Conservation (phyloP, 1,140 invertebrate genomes). For the Euschistus heros region DNA sequence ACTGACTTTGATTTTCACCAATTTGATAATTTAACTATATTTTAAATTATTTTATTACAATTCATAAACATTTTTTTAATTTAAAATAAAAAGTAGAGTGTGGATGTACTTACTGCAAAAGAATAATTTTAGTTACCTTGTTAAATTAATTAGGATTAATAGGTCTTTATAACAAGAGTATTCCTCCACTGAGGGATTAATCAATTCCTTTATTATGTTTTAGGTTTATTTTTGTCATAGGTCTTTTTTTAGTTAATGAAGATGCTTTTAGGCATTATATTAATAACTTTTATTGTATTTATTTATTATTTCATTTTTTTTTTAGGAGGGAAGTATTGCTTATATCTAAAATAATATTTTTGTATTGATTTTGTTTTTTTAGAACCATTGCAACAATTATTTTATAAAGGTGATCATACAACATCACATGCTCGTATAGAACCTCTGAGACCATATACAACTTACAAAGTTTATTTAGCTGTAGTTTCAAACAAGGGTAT, state of each 20-base stretch:
- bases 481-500: constrained; percentile 61
- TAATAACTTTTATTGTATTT: constrained; percentile 18
- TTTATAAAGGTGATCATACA: constrained; percentile 38
- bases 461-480: constrained; percentile 61
- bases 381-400: constrained; percentile 29
- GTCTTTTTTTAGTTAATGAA: background rate
- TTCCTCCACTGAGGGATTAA: too few relatives aligned
- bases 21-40: too few relatives aligned
- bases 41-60: too few relatives aligned
- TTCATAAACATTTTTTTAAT: too few relatives aligned
- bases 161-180: too few relatives aligned
- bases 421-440: constrained; percentile 36
- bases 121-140: too few relatives aligned
- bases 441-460: constrained; percentile 60
- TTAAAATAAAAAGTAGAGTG: too few relatives aligned
- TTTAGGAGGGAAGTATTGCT: constrained; percentile 22
- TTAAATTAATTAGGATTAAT: too few relatives aligned
- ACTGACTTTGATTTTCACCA: too few relatives aligned
- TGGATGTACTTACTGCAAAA: too few relatives aligned
- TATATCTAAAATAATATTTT: background rate
- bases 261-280: background rate
- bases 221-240: too few relatives aligned
- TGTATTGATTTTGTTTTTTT: background rate
- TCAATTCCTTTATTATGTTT: too few relatives aligned
- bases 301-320: constrained; percentile 18